Conservation (phyloP, 2,797 vertebrate species). For the Morelia viridis region DNA sequence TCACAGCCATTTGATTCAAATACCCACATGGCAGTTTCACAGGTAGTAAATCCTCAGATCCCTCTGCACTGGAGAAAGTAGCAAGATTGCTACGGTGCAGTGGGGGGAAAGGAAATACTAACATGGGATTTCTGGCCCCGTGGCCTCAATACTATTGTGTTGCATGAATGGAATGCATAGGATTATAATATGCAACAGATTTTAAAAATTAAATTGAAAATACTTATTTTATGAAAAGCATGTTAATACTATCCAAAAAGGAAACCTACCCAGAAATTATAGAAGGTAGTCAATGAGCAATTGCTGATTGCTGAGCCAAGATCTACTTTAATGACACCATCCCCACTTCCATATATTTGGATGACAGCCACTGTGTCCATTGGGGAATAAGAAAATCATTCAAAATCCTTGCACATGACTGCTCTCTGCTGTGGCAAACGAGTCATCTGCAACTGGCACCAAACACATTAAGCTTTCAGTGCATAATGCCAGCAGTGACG, state of each 20-base stretch:
- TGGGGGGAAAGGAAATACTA: not conserved
- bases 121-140: accelerated
- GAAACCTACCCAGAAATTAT: conserved; percentile 21
- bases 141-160: accelerated
- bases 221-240: not conserved
- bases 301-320: not conserved
- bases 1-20: not conserved
- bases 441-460: not conserved
- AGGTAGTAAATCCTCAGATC: not conserved
- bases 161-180: not conserved
- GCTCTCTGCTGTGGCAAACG: not conserved
- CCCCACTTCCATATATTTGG: not conserved
- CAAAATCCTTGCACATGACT: not conserved
- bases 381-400: not conserved
- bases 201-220: not conserved
- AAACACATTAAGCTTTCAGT: not conserved
- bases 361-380: not conserved
- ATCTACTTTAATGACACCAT: not conserved
- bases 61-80: not conserved
- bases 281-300: conserved; percentile 7
- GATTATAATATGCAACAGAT: not conserved
- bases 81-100: not conserved
- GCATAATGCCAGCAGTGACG: not conserved
- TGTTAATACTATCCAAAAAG: conserved; percentile 6
- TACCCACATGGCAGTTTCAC: not conserved